Evolutionary conservation across 2,888 invertebrate genomes (phyloP).

Genomic region (Metacarcinus magister): DNA sequence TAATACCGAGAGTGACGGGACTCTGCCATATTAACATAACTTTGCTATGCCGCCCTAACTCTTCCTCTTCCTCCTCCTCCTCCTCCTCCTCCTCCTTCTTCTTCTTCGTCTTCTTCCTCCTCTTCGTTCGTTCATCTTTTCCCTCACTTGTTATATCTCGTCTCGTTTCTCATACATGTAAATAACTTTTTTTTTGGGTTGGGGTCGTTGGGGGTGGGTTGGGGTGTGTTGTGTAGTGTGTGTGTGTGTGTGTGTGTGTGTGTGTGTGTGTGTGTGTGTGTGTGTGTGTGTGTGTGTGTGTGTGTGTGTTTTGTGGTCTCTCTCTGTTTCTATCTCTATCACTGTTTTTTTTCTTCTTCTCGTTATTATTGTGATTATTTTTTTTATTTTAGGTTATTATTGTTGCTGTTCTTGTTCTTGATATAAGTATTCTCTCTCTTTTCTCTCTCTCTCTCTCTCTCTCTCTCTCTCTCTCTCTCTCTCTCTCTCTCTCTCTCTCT

Average conservation of each 20-base stretch:
- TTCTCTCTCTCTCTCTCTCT: background rate
- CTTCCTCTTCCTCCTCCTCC: background rate
- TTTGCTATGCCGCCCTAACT: constrained; percentile 16
- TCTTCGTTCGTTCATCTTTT: background rate
- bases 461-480: background rate
- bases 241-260: too few relatives aligned
- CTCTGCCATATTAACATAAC: constrained; percentile 75
- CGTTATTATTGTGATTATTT: background rate
- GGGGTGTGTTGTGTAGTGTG: too few relatives aligned
- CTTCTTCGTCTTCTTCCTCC: background rate
- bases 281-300: too few relatives aligned
- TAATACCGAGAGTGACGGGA: constrained; percentile 67
- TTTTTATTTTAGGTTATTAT: too few relatives aligned
- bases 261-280: too few relatives aligned
- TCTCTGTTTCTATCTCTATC: too few relatives aligned
- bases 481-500: constrained; percentile 7
- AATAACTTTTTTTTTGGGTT: constrained; percentile 4
- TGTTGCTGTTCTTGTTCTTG: background rate
- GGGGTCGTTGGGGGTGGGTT: too few relatives aligned
- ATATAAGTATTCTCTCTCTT: background rate
- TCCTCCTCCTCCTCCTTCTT: background rate
- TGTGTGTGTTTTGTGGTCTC: too few relatives aligned
- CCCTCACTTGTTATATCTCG: background rate
- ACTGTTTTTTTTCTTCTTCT: too few relatives aligned
- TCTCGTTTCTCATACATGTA: background rate